phyloP scores from a whole-genome alignment of 2,888 invertebrate genomes.

The Drosophila tanythrix region DNA sequence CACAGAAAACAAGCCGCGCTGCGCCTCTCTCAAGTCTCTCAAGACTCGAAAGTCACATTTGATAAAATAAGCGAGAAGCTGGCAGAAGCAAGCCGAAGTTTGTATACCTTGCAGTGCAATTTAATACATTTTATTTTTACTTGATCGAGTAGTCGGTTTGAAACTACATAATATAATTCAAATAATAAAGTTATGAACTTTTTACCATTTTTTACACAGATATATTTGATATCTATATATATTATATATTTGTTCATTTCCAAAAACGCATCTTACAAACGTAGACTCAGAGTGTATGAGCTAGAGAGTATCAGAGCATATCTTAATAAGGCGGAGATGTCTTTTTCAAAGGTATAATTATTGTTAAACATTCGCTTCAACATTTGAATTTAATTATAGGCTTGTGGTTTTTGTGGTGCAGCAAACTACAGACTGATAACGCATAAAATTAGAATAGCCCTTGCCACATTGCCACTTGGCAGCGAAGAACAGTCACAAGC shows the following conservation, averaged over 20 bases:
- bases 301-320: not conserved
- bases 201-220: too few species aligned
- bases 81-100: not conserved
- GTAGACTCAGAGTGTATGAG: not conserved
- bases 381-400: slow-evolving; percentile 70
- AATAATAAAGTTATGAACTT: not conserved
- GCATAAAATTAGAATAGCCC: not conserved
- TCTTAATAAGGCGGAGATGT: slow-evolving; percentile 2
- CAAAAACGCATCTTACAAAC: not conserved
- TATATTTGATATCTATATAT: not conserved
- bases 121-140: not conserved
- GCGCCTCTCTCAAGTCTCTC: slow-evolving; percentile 19
- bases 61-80: not conserved
- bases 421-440: slow-evolving; percentile 12
- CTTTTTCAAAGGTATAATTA: slow-evolving; percentile 50
- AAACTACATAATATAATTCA: not conserved
- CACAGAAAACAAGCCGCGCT: slow-evolving; percentile 17
- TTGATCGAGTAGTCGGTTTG: too few species aligned
- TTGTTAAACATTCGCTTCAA: slow-evolving; percentile 64
- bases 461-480: slow-evolving; percentile 9
- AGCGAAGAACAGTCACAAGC: slow-evolving; percentile 35
- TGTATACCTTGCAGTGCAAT: not conserved
- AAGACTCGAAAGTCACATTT: not conserved
- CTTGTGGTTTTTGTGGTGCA: slow-evolving; percentile 52
- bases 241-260: not conserved